Percentiles rank a stretch among this genome's conserved stretches.
Evolutionary conservation across 2,888 invertebrate species (phyloP).

Genomic region (Drosophila sordidula): DNA sequence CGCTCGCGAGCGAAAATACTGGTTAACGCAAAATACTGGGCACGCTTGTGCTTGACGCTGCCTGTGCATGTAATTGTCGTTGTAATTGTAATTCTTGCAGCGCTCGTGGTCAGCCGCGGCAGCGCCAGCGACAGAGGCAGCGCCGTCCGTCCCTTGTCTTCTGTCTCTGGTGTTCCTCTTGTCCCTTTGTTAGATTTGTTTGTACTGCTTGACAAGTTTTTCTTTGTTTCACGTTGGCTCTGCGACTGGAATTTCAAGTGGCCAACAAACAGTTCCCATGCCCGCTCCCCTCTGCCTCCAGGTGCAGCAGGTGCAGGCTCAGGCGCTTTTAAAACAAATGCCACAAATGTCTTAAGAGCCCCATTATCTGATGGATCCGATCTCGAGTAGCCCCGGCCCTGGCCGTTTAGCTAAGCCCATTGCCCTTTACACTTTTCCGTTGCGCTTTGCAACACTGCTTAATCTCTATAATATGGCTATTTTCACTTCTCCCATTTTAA

Average conservation of each 20-base stretch:
- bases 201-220: constrained; percentile 62
- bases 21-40: constrained; percentile 55
- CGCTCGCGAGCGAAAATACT: constrained; percentile 40
- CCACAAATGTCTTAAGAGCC: constrained; percentile 54
- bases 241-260: constrained; percentile 71
- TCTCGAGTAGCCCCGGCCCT: constrained; percentile 26
- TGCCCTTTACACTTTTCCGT: background rate
- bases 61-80: constrained; percentile 51
- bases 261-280: constrained; percentile 13
- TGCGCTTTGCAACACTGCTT: no score
- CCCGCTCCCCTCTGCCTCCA: background rate
- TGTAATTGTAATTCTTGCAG: constrained; percentile 63
- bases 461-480: no score
- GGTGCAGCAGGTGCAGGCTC: constrained; percentile 46
- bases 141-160: constrained; percentile 6
- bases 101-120: constrained; percentile 46
- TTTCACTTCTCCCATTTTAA: no score
- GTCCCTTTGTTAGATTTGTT: constrained; percentile 66
- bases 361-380: constrained; percentile 41
- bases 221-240: constrained; percentile 55
- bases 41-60: constrained; percentile 26
- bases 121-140: background rate
- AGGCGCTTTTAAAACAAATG: constrained; percentile 68
- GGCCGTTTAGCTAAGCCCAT: constrained; percentile 16
- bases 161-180: background rate